A percentile compares a stretch with the other conserved stretches of the same genome.
phyloP scores from a whole-genome alignment of 2,113 vertebrate species.

The Spea multiplicata region DNA sequence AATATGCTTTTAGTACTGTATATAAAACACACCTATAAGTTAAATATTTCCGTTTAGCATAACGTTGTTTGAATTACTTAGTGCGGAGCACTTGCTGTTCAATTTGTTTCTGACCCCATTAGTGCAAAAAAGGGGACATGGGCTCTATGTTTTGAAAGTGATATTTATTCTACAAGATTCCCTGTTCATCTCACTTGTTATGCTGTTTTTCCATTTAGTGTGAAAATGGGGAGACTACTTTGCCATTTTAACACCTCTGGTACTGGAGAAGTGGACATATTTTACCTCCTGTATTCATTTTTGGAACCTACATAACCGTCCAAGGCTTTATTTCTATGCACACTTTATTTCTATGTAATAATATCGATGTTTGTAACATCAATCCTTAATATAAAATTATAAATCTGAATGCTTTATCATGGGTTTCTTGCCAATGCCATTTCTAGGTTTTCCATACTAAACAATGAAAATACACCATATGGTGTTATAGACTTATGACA shows the following conservation, averaged over 20 bases:
- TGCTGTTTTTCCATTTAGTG: constrained; percentile 22
- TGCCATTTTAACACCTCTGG: background rate
- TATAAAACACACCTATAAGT: constrained; percentile 19
- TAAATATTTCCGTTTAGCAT: constrained; percentile 36
- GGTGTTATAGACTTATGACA: too few species aligned
- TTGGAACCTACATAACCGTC: too few species aligned
- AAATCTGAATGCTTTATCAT: too few species aligned
- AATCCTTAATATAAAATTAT: too few species aligned
- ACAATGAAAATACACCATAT: too few species aligned
- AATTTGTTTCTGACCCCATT: constrained; percentile 19
- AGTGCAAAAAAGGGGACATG: constrained; percentile 14
- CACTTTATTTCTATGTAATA: too few species aligned
- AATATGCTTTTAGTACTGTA: constrained; percentile 43
- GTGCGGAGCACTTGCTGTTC: constrained; percentile 18
- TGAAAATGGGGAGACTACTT: background rate
- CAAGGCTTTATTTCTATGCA: too few species aligned
- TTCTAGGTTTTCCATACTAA: too few species aligned
- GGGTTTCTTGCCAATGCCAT: too few species aligned
- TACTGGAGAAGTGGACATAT: too few species aligned
- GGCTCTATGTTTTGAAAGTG: constrained; percentile 21
- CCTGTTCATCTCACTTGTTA: constrained; percentile 18
- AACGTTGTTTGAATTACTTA: constrained; percentile 15
- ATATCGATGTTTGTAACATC: too few species aligned
- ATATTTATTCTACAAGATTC: constrained; percentile 2
- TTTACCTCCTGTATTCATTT: too few species aligned